These are phyloP conservation scores for Heliconius charithonia DNA, from an alignment of 2,888 invertebrate species.

Conservation along the genomic window DNA sequence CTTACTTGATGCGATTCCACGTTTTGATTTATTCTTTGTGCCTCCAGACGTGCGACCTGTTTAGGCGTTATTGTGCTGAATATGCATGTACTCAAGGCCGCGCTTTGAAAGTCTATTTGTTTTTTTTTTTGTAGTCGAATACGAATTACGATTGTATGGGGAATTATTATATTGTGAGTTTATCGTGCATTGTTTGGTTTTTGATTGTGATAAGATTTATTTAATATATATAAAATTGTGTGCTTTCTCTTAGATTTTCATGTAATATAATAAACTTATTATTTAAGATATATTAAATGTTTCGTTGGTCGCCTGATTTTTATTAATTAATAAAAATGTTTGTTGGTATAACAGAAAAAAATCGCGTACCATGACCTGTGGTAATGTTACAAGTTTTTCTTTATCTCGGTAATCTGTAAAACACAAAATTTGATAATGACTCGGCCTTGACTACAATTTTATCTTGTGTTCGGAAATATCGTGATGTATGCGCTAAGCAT, in stretches of 20 bases:
- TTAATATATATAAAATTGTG: background rate
- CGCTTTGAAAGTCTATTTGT: conserved; percentile 28
- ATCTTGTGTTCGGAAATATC: conserved; percentile 52
- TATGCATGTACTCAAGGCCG: conserved; percentile 40
- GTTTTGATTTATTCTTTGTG: conserved; percentile 37
- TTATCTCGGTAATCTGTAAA: conserved; percentile 70
- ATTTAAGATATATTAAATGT: background rate
- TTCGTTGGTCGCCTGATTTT: too few relatives aligned
- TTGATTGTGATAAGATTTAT: background rate
- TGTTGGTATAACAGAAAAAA: background rate
- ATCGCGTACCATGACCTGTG: conserved; percentile 22
- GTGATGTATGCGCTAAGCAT: conserved; percentile 6
- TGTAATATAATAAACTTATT: too few relatives aligned
- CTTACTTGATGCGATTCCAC: conserved; percentile 21
- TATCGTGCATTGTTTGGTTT: conserved; percentile 3
- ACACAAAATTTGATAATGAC: conserved; percentile 61
- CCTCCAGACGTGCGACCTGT: conserved; percentile 38
- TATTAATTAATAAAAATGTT: too few relatives aligned
- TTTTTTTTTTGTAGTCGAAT: background rate
- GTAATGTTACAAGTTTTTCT: conserved; percentile 48
- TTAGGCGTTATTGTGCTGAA: conserved; percentile 29
- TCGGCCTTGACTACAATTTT: conserved; percentile 70
- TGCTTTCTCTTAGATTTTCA: too few relatives aligned
- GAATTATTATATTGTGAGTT: background rate
- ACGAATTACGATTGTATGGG: background rate